These are phyloP conservation scores for Cataglyphis rosenhaueri DNA, from an alignment of 2,888 invertebrate genomes.

Conservation along the genomic window DNA sequence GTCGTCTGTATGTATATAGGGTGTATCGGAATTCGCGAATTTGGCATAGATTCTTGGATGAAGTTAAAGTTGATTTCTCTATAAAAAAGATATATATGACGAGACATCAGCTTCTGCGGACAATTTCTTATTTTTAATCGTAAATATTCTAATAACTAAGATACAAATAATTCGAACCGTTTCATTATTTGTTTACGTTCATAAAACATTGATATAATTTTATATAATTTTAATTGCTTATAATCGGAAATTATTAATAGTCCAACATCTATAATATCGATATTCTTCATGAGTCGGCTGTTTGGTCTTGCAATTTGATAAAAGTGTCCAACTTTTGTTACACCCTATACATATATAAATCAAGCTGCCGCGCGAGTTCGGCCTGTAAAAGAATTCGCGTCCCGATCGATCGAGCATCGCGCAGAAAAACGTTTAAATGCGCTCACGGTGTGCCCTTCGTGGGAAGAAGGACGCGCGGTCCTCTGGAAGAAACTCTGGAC, in stretches of 20 bases:
- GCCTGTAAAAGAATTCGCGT: conserved; percentile 76
- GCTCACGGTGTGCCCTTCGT: conserved; percentile 68
- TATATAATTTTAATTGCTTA: neutral
- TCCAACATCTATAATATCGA: neutral
- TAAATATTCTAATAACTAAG: neutral
- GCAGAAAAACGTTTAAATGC: conserved; percentile 76
- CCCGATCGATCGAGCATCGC: conserved; percentile 75
- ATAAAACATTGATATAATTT: neutral
- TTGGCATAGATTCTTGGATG: neutral
- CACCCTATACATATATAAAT: conserved; percentile 67
- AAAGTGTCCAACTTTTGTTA: conserved; percentile 19
- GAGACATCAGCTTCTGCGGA: neutral
- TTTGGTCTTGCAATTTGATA: neutral
- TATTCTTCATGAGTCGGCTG: neutral
- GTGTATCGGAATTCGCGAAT: conserved; percentile 14
- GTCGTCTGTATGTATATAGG: conserved; percentile 44
- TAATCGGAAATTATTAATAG: neutral
- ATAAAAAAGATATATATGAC: neutral
- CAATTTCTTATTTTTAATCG: neutral
- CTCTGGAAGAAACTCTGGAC: conserved; percentile 50
- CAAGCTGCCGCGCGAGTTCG: conserved; percentile 73
- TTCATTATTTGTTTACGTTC: neutral
- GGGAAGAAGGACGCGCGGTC: conserved; percentile 70
- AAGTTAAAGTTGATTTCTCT: neutral
- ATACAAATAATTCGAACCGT: neutral